phyloP scores from a whole-genome alignment of 1,140 invertebrate species.

The Ooceraea biroi region DNA sequence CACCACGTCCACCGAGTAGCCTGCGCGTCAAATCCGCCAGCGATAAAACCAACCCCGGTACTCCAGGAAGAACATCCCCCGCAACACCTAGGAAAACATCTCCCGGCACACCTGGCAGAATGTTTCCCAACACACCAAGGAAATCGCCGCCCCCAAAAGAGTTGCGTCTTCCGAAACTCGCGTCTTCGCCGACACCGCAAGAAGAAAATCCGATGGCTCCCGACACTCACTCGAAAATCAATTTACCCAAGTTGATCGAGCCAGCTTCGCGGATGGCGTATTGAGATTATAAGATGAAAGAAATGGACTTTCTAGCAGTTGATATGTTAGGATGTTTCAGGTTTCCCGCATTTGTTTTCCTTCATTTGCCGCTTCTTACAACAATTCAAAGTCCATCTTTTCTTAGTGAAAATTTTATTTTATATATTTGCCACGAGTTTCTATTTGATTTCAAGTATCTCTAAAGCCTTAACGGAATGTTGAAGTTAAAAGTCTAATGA shows the following conservation, averaged over 20 bases:
- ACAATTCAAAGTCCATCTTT: neutral
- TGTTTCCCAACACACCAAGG: conserved; percentile 24
- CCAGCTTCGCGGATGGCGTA: conserved; percentile 53
- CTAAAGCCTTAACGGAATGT: neutral
- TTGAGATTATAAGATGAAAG: conserved; percentile 27
- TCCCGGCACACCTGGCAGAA: conserved; percentile 23
- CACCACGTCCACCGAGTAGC: conserved; percentile 64
- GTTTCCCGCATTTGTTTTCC: neutral
- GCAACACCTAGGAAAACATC: conserved; percentile 39
- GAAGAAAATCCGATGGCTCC: conserved; percentile 5
- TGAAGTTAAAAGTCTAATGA: neutral
- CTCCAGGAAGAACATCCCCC: conserved; percentile 47
- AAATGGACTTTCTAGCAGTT: conserved; percentile 6
- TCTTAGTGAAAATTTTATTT: conserved; percentile 8
- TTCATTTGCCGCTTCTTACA: neutral
- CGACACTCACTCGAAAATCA: conserved; percentile 64
- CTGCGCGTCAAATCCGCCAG: conserved; percentile 43
- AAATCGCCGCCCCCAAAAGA: conserved; percentile 67
- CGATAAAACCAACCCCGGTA: conserved; percentile 31
- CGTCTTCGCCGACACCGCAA: conserved; percentile 41
- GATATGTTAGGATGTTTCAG: neutral
- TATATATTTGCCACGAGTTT: neutral
- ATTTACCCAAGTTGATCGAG: conserved; percentile 75
- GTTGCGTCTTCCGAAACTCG: conserved; percentile 74
- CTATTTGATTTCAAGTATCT: neutral